Evolutionary conservation across 2,113 vertebrate genomes (phyloP), one percentile per base, ranked within the genome.

Genomic region (Siniperca chuatsi): DNA sequence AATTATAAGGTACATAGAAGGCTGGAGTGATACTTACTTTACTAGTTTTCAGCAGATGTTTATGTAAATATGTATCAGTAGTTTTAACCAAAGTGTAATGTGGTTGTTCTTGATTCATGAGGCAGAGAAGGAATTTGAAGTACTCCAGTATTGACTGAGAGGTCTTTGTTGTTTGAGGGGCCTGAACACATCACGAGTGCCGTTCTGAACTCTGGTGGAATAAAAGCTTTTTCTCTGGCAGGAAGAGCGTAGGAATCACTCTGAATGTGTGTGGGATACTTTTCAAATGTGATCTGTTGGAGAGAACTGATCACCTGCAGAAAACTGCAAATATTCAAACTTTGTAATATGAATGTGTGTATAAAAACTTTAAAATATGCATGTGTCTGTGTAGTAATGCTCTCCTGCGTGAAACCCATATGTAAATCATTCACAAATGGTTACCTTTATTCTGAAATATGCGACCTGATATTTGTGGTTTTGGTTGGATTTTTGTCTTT

Each of bases 191-290:
- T 66, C 66, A 76, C 54, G n/a, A 71, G 82, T 21, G 33, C 25
- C 5, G 12, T 69, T 80, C 44, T 88, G 69, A 86, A 80, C 77
- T 62, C 73, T 9, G 50, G 25, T 9, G 25, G 69, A 76, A 89
- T 83, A 48, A 77, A 87, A 81, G 87, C 77, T 52, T 60, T 55
- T 60, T 66, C 67, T 80, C 33, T 68, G 18, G 42, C 42, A 79
- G 55, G 61, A 69, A 64, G 23, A 60, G 86, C 33, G 90, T 87
- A 62, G 89, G 84, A 82, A 8, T 71, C 70, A 0, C 25, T 64
- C 54, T 86, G 85, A 89, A 88, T 89, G 83, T 88, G 68, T 29
- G 91, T 89, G 89, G 89, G 87, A 6, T 58, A 52, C 72, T 78
- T 52, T 73, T 3, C 23, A 65, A 66, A 75, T 79, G 42, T 18